phyloP scores from a whole-genome alignment of 2,888 invertebrate species.

The Drosophila meridionalis region DNA sequence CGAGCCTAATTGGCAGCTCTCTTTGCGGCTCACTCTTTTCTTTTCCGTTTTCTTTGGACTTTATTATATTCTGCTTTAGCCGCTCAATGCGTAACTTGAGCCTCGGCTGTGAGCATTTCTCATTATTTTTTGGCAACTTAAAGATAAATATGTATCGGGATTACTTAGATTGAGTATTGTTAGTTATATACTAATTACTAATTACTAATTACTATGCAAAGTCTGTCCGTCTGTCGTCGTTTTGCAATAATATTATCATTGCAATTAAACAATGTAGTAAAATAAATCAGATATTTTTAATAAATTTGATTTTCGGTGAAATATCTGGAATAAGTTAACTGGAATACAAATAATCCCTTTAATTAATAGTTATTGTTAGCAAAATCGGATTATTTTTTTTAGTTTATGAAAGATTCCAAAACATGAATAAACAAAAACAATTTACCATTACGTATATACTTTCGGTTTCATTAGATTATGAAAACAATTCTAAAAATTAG shows the following conservation, averaged over 20 bases:
- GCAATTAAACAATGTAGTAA: neutral
- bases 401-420: no score
- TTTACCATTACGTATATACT: no score
- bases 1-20: conserved; percentile 21
- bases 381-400: no score
- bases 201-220: neutral
- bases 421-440: no score
- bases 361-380: no score
- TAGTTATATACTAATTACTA: neutral
- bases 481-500: neutral
- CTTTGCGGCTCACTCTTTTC: conserved; percentile 18
- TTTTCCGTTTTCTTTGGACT: neutral
- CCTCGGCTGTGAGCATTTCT: conserved; percentile 8
- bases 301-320: no score
- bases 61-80: conserved; percentile 4
- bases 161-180: neutral
- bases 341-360: no score
- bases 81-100: conserved; percentile 36
- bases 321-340: no score
- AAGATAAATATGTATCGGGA: neutral
- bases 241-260: neutral
- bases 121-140: conserved; percentile 6
- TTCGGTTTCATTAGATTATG: no score
- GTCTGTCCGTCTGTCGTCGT: neutral
- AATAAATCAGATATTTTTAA: neutral